Conservation (phyloP, 64 coral and sea anemone genomes). For the Montipora capricornis region DNA sequence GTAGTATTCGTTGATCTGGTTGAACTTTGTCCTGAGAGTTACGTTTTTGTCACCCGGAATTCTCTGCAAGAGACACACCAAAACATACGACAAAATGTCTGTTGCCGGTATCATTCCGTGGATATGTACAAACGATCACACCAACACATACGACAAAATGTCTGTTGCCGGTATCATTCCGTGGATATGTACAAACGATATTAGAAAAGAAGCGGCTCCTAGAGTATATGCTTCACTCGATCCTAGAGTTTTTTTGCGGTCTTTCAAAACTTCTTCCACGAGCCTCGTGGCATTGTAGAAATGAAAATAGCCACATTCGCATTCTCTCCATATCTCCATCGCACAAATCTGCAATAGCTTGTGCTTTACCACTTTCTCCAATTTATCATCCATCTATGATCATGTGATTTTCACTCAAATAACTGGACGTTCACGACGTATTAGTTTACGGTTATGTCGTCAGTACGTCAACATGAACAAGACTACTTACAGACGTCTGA, state of each 20-base stretch:
- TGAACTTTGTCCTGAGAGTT: neutral
- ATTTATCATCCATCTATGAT: no score
- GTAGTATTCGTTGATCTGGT: neutral
- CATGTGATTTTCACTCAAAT: no score
- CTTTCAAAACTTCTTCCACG: neutral
- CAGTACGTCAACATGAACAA: no score
- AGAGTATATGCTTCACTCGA: neutral
- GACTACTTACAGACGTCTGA: neutral
- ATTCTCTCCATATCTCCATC: neutral
- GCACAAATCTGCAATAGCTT: no score
- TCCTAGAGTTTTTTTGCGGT: neutral
- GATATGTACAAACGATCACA: no score
- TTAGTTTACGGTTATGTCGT: neutral
- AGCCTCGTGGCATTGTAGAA: neutral
- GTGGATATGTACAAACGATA: neutral
- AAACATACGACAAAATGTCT: no score
- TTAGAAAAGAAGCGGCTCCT: neutral
- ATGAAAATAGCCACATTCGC: neutral
- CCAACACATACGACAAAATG: neutral
- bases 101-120: no score
- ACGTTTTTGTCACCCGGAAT: neutral
- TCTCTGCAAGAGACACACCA: neutral
- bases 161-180: neutral
- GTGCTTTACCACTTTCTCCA: no score
- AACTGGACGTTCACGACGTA: neutral